phyloP scores from a whole-genome alignment of 2,113 vertebrate genomes.

The Psophia crepitans region DNA sequence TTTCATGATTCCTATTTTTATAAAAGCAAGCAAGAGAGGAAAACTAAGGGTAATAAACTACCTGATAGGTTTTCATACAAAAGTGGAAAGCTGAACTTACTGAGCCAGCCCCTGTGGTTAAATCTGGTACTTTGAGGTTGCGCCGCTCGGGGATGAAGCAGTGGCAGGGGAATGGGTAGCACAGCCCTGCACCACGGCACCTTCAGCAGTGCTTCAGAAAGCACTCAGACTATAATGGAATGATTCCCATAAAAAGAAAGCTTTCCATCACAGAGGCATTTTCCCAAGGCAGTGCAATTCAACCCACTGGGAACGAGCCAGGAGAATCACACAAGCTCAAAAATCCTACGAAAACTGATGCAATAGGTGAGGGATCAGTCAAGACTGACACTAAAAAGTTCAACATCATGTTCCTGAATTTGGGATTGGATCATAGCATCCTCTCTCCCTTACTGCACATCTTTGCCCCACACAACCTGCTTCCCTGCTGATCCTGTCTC shows the following conservation, averaged over 20 bases:
- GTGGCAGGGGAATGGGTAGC: neutral
- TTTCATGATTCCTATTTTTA: neutral
- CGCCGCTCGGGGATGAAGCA: neutral
- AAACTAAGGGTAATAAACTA: neutral
- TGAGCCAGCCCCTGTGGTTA: neutral
- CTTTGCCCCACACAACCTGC: neutral
- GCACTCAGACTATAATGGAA: neutral
- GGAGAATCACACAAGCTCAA: neutral
- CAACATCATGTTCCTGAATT: neutral
- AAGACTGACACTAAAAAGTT: neutral
- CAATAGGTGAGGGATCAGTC: neutral
- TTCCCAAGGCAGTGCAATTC: neutral
- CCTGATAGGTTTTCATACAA: neutral
- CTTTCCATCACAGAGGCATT: neutral
- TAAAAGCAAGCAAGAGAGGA: conserved; percentile 6
- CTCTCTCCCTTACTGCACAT: neutral
- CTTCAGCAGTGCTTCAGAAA: neutral
- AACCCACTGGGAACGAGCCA: neutral
- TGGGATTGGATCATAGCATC: neutral
- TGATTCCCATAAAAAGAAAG: neutral
- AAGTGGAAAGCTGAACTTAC: neutral
- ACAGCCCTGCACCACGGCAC: neutral
- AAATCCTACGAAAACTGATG: neutral
- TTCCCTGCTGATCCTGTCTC: neutral
- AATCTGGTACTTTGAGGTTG: neutral